A percentile compares a stretch with the other conserved stretches of the same genome.
Conservation (phyloP, 2,888 invertebrate species). For the Parnassius smintheus region DNA sequence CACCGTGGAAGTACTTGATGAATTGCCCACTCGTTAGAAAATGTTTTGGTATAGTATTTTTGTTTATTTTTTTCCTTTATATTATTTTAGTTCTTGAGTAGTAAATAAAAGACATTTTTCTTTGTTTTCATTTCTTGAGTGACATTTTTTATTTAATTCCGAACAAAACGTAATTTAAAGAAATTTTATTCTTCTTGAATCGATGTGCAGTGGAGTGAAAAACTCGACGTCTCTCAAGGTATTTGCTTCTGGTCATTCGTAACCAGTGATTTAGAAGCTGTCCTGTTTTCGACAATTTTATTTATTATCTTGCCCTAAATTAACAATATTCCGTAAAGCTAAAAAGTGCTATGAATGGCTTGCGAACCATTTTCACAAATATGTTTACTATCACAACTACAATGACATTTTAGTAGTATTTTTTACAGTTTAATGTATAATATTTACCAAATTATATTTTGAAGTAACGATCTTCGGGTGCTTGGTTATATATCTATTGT, state of each 20-base stretch:
- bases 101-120: background rate
- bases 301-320: background rate
- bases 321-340: too few species aligned
- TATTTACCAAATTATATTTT: too few species aligned
- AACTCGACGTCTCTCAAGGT: constrained; percentile 18
- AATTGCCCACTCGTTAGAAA: constrained; percentile 82
- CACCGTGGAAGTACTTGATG: constrained; percentile 82
- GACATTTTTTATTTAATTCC: constrained; percentile 6
- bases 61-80: constrained; percentile 41
- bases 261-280: background rate
- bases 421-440: too few species aligned
- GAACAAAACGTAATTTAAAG: constrained; percentile 6
- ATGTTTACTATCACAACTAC: too few species aligned
- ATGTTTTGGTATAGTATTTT: constrained; percentile 80
- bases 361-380: too few species aligned
- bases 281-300: constrained; percentile 8
- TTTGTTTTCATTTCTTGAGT: background rate
- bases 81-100: background rate
- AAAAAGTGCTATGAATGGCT: too few species aligned
- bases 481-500: too few species aligned
- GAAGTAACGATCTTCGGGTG: too few species aligned
- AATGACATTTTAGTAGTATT: too few species aligned
- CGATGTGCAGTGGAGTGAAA: constrained; percentile 15
- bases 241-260: constrained; percentile 12
- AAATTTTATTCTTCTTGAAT: constrained; percentile 9